Base-by-base conservation (phyloP, 2,113 vertebrate genomes). In the Terrapene triunguis region DNA sequence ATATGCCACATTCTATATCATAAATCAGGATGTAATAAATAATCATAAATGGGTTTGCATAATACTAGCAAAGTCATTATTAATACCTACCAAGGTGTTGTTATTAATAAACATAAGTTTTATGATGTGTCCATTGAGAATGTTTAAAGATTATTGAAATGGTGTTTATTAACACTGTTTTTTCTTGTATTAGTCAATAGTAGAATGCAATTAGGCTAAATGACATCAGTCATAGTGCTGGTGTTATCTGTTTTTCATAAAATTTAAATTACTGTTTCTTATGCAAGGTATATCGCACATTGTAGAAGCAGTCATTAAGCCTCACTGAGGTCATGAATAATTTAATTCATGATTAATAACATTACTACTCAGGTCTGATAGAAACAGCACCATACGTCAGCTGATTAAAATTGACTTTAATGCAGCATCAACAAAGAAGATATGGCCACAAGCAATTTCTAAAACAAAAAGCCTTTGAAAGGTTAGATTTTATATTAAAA, bases 341-440 rank as follows among this genome's bases (percentile, higher is more conserved):
- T 89, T 95, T 97, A 96, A 95, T 88, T 95, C 83, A 93, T 97
- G 96, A 97, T 98, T 97, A 98, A 97, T 98, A 92, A 93, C 93
- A 86, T 94, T 91, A 87, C 87, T 95, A 48, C 44, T 95, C 62
- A 94, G 94, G 92, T 96, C 94, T 89, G 80, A 89, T 91, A 91
- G 94, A 85, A 76, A 80, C n/a, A 89, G 29, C 24, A 90, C 55
- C 50, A 55, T 94, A 81, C 54, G 97, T 97, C 92, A 87, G 93
- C 93, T 95, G 81, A 96, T 97, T 95, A 97, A 96, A 95, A 95
- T 94, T 96, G 76, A 93, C 44, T 94, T 95, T 95, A 97, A 86
- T 97, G 95, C 93, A 94, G 44, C 82, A 91, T 94, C 76, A 54
- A 92, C 80, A 95, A 97, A 96, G 95, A 95, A 89, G 91, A 93